A percentile compares a stretch with the other conserved stretches of the same genome.
phyloP scores from a whole-genome alignment of 2,888 invertebrate species.

The Carcina quercana region DNA sequence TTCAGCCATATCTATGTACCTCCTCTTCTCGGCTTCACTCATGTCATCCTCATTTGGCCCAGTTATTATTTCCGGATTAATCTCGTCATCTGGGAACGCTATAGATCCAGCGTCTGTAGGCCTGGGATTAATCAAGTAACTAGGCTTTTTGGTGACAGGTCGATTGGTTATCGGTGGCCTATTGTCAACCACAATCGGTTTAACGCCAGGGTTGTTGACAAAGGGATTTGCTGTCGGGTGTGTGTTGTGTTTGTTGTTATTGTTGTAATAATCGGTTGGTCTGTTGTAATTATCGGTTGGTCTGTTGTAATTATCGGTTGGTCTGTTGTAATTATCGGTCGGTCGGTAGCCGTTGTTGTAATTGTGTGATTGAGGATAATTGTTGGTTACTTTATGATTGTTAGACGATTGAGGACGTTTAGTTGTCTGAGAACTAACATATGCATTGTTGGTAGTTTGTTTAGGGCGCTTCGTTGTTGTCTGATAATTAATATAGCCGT shows the following conservation, averaged over 20 bases:
- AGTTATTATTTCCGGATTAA: slow-evolving; percentile 32
- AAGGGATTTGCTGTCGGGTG: slow-evolving; percentile 28
- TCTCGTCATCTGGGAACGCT: slow-evolving; percentile 16
- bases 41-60: slow-evolving; percentile 53
- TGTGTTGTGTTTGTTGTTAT: slow-evolving; percentile 8
- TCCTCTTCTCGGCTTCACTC: slow-evolving; percentile 38
- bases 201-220: slow-evolving; percentile 40
- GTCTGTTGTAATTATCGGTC: slow-evolving; percentile 3
- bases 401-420: background rate
- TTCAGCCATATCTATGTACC: slow-evolving; percentile 43
- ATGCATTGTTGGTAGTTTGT: background rate
- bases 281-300: slow-evolving; percentile 3
- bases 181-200: slow-evolving; percentile 34
- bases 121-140: slow-evolving; percentile 20
- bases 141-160: slow-evolving; percentile 16
- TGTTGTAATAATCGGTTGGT: slow-evolving; percentile 4
- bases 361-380: background rate
- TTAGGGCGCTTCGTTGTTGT: background rate
- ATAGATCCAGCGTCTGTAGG: slow-evolving; percentile 20
- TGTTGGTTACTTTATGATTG: background rate
- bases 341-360: background rate
- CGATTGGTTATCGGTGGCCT: slow-evolving; percentile 53
- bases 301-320: slow-evolving; percentile 1
- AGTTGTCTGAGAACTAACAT: background rate
- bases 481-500: too few relatives aligned